Conservation (phyloP, 2,888 invertebrate species). For the Timema cristinae region DNA sequence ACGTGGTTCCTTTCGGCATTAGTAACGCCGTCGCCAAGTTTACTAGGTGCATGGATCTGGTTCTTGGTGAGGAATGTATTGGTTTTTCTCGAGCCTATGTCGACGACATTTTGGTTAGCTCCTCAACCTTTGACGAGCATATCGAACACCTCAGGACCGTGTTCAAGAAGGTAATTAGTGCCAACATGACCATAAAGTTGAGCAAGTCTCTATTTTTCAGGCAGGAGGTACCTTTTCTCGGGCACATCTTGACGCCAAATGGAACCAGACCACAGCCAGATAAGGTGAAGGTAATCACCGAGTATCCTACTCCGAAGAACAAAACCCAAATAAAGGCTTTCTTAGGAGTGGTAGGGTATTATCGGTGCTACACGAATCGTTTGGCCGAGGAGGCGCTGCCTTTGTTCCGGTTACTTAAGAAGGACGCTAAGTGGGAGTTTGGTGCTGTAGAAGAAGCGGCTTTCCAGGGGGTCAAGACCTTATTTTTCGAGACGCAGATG, state of each 20-base stretch:
- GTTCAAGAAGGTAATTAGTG: background rate
- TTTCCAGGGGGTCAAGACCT: too few relatives aligned
- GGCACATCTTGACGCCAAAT: too few relatives aligned
- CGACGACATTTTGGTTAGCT: background rate
- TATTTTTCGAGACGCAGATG: too few relatives aligned
- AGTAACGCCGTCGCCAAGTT: constrained; percentile 13
- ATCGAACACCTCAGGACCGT: background rate
- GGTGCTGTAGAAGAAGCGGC: too few relatives aligned
- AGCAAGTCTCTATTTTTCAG: constrained; percentile 13
- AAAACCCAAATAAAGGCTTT: background rate
- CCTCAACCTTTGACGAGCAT: constrained; percentile 5
- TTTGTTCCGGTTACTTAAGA: background rate
- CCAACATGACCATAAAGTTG: constrained; percentile 6
- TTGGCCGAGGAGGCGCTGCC: background rate
- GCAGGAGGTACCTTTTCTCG: constrained; percentile 2
- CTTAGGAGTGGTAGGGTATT: constrained; percentile 6
- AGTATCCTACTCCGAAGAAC: background rate
- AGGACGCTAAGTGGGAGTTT: too few relatives aligned
- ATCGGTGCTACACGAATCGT: background rate
- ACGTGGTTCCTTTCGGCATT: constrained; percentile 29
- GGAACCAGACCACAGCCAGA: background rate
- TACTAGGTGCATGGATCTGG: background rate
- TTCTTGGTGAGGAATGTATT: background rate
- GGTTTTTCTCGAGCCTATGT: background rate
- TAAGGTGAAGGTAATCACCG: background rate